Evolutionary conservation across 2,113 vertebrate genomes (phyloP).

Genomic region (Antechinus stuartii): DNA sequence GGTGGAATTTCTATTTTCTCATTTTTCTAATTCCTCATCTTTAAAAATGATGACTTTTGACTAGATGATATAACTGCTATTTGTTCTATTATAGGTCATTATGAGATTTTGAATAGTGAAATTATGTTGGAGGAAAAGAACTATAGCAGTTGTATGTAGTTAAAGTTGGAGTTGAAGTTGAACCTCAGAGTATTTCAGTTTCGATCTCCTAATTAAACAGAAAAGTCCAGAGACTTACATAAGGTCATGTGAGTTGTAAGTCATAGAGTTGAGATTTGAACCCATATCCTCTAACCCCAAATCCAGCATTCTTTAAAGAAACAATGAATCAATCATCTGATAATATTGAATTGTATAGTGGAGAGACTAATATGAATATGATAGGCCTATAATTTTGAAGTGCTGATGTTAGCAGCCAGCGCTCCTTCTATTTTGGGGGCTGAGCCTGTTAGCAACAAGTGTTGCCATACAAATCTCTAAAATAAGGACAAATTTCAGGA

Average conservation of each 20-base stretch:
- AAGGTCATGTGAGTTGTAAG: neutral
- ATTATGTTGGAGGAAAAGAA: neutral
- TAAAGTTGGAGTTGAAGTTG: neutral
- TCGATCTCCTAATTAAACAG: neutral
- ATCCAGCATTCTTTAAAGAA: neutral
- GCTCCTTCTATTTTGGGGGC: neutral
- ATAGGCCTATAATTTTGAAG: neutral
- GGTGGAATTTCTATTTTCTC: neutral
- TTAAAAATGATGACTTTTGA: neutral
- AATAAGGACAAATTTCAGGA: neutral
- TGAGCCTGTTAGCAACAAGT: neutral
- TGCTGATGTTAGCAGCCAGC: neutral
- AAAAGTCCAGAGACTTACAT: neutral
- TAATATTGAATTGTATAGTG: neutral
- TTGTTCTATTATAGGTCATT: rapidly evolving
- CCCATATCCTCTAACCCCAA: neutral
- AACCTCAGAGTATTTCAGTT: neutral
- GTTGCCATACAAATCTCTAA: neutral
- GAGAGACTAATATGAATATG: neutral
- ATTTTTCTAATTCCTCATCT: neutral
- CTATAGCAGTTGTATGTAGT: neutral
- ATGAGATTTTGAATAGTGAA: neutral
- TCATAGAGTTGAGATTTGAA: neutral
- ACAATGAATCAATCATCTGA: neutral
- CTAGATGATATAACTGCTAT: neutral